Conservation (phyloP, 2,888 invertebrate genomes). For the Nineta flava region DNA sequence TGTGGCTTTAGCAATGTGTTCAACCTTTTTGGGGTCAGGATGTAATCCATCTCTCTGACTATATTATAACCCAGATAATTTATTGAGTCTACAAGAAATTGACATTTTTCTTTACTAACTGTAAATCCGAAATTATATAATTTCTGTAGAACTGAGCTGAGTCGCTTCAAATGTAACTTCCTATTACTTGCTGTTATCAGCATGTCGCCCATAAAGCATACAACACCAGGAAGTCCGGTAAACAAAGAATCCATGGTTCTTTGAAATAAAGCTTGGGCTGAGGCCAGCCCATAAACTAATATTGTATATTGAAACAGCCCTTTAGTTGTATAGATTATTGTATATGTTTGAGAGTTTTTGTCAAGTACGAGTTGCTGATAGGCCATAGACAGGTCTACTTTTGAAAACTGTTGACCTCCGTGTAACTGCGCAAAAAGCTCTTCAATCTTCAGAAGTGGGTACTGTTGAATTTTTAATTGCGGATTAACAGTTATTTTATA, state of each 20-base stretch:
- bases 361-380: slow-evolving; percentile 6
- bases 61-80: slow-evolving; percentile 2
- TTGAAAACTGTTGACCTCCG: slow-evolving; percentile 6
- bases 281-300: background rate
- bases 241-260: too few relatives aligned
- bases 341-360: background rate
- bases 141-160: slow-evolving; percentile 13
- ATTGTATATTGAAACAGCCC: slow-evolving; percentile 1
- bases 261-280: background rate
- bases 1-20: background rate
- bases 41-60: background rate
- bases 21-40: background rate
- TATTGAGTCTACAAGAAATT: slow-evolving; percentile 16
- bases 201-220: slow-evolving; percentile 15
- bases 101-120: slow-evolving; percentile 17
- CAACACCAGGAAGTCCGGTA: slow-evolving; percentile 10
- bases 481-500: slow-evolving; percentile 13
- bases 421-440: slow-evolving; percentile 7
- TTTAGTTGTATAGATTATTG: slow-evolving; percentile 5
- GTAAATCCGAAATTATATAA: slow-evolving; percentile 13
- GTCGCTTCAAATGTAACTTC: slow-evolving; percentile 12
- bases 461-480: slow-evolving; percentile 6
- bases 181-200: slow-evolving; percentile 14
- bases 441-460: slow-evolving; percentile 7
- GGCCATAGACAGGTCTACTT: slow-evolving; percentile 7